Evolutionary conservation across 2,797 vertebrate genomes (phyloP).

Genomic region (Anguilla marmorata): DNA sequence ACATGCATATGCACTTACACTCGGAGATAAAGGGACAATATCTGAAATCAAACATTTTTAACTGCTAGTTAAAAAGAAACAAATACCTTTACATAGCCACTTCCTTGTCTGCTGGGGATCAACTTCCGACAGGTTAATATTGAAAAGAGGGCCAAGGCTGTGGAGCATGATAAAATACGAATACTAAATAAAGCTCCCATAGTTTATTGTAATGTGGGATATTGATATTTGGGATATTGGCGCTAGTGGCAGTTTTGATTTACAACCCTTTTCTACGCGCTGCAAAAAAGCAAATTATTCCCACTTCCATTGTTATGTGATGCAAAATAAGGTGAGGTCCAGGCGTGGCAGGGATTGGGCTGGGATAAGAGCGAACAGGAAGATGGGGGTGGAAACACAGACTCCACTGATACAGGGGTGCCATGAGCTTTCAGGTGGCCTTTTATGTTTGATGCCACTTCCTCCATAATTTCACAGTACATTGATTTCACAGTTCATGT

Average conservation of each 20-base stretch:
- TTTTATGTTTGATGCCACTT: neutral
- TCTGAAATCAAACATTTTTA: neutral
- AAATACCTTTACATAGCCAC: neutral
- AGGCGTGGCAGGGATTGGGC: neutral
- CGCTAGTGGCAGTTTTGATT: neutral
- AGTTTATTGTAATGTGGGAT: neutral
- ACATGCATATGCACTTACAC: neutral
- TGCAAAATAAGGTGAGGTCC: neutral
- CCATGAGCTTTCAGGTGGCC: neutral
- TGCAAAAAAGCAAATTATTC: neutral
- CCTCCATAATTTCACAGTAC: neutral
- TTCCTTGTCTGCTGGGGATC: neutral
- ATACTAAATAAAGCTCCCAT: neutral
- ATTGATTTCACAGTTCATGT: neutral
- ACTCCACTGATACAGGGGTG: neutral
- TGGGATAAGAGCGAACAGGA: neutral
- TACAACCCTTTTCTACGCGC: neutral
- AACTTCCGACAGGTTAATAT: neutral
- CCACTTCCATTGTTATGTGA: neutral
- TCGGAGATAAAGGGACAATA: neutral
- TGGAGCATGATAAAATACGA: neutral
- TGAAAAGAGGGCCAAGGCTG: neutral
- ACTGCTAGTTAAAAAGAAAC: neutral
- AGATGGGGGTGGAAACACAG: neutral
- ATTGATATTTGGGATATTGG: neutral